A percentile compares a stretch with the other conserved stretches of the same genome.
Evolutionary conservation across 1,140 invertebrate genomes (phyloP).

Genomic region (Drosophila bocki): DNA sequence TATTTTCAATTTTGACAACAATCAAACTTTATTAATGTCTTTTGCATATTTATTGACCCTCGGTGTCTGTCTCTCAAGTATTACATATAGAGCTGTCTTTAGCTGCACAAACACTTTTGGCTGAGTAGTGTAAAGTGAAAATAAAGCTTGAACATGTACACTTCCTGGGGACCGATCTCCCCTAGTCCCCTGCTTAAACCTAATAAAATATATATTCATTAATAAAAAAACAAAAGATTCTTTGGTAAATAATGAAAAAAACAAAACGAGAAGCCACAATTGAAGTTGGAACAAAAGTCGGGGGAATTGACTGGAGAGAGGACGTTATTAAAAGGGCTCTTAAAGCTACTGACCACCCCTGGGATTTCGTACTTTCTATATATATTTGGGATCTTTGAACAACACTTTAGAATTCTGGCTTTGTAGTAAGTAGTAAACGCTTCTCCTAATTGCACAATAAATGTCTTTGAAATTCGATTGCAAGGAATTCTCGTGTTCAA

Average conservation of each 20-base stretch:
- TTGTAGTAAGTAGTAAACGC: constrained; percentile 45
- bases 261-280: constrained; percentile 62
- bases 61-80: constrained; percentile 28
- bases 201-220: constrained; percentile 48
- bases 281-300: constrained; percentile 46
- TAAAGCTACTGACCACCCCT: constrained; percentile 61
- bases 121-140: constrained; percentile 59
- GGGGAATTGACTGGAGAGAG: constrained; percentile 55
- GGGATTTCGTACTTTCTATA: constrained; percentile 18
- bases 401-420: constrained; percentile 68
- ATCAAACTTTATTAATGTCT: constrained; percentile 32
- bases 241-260: constrained; percentile 57
- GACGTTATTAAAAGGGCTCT: constrained; percentile 38
- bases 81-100: constrained; percentile 14
- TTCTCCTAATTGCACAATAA: constrained; percentile 58
- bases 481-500: constrained; percentile 66
- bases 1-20: neutral
- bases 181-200: constrained; percentile 32
- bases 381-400: constrained; percentile 63
- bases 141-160: constrained; percentile 65
- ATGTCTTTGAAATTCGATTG: constrained; percentile 70
- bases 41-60: constrained; percentile 73
- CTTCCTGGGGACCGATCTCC: constrained; percentile 50
- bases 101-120: constrained; percentile 48
- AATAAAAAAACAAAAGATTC: constrained; percentile 62